Evolutionary conservation across 2,888 invertebrate genomes (phyloP), one percentile per base, ranked within the genome.

Genomic region (Agonum fuliginosum): DNA sequence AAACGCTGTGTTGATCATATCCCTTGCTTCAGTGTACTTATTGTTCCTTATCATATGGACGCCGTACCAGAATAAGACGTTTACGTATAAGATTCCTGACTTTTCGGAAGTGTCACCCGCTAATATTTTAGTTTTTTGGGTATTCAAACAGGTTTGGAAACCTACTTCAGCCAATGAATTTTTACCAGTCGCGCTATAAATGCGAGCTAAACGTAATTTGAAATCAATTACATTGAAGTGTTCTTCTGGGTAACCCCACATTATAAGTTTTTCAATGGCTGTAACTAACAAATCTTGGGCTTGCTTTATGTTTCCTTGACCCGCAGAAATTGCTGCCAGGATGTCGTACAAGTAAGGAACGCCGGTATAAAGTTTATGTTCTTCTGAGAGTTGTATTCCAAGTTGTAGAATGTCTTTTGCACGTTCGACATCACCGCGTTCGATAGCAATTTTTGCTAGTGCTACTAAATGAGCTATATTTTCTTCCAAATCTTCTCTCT

Each of bases 31-130:
- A 3, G 19, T n/a, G n/a, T 54, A 70, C 17, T 78, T 82, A 17
- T 80, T 75, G 46, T 84, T 84, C 46, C 84, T 83, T 12, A 85
- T 83, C 80, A 87, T 85, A 78, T 88, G 87, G 3, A 87, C 84
- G 0, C 87, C 88, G 79, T 88, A 88, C 87, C 88, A 88, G 79
- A 87, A 88, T 8, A 88, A 81, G 3, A 85, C 83, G 79, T 87
- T 87, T 0, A 88, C 83, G 79, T 87, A 88, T 2, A 88, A 82
- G 80, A 86, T 81, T 14, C 87, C 86, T 0, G 88, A 87, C 80
- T 84, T 84, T 0, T 87, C 87, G 22, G 86, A 85, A 1, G 83
- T 81, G 67, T 85, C 84, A 1, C 87, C 87, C 20, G 82, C 80
- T 2, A 81, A 74, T 24, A 87, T 84, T 82, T 88, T 88, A 1